A percentile compares a stretch with the other conserved stretches of the same genome.
Conservation (phyloP, 53 echinoderm and acorn worm species). For the Luidia sarsii region DNA sequence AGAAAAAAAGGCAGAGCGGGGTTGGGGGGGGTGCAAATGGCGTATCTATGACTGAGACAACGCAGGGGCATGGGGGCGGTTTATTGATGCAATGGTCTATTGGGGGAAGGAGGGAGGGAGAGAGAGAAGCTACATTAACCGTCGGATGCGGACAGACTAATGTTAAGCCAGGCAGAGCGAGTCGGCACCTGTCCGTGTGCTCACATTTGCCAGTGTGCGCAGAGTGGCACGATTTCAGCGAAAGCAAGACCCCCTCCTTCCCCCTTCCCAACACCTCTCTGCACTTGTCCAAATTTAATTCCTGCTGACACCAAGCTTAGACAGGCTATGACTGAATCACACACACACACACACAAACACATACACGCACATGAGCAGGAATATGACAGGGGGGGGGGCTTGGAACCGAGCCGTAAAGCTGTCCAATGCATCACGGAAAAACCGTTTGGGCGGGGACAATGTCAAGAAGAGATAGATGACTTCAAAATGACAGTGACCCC, state of each 20-base stretch:
- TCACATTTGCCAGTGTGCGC: too few species aligned
- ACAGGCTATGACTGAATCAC: too few species aligned
- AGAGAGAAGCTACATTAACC: too few species aligned
- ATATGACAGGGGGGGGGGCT: too few species aligned
- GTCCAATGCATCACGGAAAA: not conserved
- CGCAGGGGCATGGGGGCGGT: constrained; percentile 2
- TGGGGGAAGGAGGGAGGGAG: constrained; percentile 26
- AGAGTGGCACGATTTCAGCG: too few species aligned
- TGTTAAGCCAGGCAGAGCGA: too few species aligned
- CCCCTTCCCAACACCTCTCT: too few species aligned
- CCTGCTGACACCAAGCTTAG: not conserved
- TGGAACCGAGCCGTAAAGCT: not conserved
- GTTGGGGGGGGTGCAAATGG: constrained; percentile 1
- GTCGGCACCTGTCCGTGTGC: too few species aligned
- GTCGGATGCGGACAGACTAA: too few species aligned
- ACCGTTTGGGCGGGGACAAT: not conserved
- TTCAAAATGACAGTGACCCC: not conserved
- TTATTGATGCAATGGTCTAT: constrained; percentile 7
- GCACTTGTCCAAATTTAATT: not conserved
- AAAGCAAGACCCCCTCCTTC: too few species aligned
- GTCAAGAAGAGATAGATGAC: not conserved
- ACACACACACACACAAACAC: too few species aligned
- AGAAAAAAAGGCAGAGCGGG: not conserved
- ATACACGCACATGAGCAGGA: too few species aligned
- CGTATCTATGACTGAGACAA: constrained; percentile 1